Percentiles rank a stretch among this genome's conserved stretches.
phyloP scores from a whole-genome alignment of 2,888 invertebrate genomes.

The Blomia tropicalis region DNA sequence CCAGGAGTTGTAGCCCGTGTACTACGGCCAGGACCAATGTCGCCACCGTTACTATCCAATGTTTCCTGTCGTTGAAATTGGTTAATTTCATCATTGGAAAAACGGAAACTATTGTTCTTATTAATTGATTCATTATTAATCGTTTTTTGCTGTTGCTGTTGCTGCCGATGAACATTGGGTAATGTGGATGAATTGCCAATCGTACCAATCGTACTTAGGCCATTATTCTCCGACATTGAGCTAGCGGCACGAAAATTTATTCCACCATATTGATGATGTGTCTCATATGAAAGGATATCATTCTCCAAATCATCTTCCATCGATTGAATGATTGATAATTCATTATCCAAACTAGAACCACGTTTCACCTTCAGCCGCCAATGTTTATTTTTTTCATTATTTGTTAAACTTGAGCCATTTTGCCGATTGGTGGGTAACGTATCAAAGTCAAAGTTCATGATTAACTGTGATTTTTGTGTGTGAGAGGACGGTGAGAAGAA shows the following conservation, averaged over 20 bases:
- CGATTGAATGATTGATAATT: background rate
- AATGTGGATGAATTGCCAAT: background rate
- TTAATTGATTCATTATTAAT: background rate
- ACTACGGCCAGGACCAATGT: background rate
- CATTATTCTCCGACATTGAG: conserved; percentile 7
- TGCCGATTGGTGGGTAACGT: background rate
- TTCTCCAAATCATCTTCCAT: background rate
- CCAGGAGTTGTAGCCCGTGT: conserved; percentile 11
- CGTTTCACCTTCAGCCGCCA: conserved; percentile 5
- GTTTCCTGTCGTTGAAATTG: conserved; percentile 1
- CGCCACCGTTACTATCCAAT: background rate
- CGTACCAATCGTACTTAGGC: background rate
- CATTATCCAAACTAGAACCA: conserved; percentile 8
- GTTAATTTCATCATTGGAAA: conserved; percentile 1
- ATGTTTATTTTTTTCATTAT: background rate
- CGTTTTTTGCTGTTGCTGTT: background rate
- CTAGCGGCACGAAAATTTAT: background rate
- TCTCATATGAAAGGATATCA: background rate
- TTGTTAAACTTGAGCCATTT: background rate
- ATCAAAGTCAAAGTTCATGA: conserved; percentile 10
- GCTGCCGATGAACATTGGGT: too few relatives aligned
- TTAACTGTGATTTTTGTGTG: too few relatives aligned
- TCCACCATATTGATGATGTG: background rate
- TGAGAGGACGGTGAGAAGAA: too few relatives aligned
- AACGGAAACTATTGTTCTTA: background rate